These are phyloP conservation scores for Aethina tumida DNA, from an alignment of 1,140 invertebrate species.

Conservation along the genomic window DNA sequence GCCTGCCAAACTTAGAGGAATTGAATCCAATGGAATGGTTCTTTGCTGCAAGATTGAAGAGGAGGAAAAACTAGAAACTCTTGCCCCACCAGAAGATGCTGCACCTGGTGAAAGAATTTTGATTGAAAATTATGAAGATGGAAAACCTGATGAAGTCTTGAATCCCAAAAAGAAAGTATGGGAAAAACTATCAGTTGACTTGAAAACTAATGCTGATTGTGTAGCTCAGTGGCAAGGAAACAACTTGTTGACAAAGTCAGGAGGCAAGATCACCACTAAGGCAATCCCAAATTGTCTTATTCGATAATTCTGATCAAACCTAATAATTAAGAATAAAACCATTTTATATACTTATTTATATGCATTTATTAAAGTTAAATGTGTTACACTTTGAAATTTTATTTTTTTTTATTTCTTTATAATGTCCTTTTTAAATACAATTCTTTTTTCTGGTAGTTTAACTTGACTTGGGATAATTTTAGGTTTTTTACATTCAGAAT, in stretches of 20 bases:
- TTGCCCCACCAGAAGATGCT: constrained; percentile 62
- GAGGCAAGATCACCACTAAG: constrained; percentile 57
- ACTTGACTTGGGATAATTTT: no score
- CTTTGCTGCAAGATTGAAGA: constrained; percentile 56
- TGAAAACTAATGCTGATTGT: constrained; percentile 65
- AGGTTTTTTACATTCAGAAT: no score
- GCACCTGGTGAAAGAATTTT: constrained; percentile 71
- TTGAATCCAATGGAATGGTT: constrained; percentile 85
- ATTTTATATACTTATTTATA: no score
- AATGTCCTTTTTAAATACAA: no score
- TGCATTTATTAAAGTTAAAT: no score
- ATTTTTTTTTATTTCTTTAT: no score
- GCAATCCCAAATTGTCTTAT: no score
- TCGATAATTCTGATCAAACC: no score
- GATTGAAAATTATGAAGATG: constrained; percentile 65
- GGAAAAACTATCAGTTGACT: constrained; percentile 81
- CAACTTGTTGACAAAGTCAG: constrained; percentile 57
- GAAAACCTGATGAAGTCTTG: constrained; percentile 71
- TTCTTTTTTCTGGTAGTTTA: no score
- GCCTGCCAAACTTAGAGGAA: constrained; percentile 83
- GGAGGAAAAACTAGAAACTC: constrained; percentile 72
- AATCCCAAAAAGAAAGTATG: constrained; percentile 98
- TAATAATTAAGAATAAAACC: no score
- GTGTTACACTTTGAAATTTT: no score
- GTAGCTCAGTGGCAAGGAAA: constrained; percentile 77